phyloP scores from a whole-genome alignment of 2,797 vertebrate species.

The Halcyon chelicuti region DNA sequence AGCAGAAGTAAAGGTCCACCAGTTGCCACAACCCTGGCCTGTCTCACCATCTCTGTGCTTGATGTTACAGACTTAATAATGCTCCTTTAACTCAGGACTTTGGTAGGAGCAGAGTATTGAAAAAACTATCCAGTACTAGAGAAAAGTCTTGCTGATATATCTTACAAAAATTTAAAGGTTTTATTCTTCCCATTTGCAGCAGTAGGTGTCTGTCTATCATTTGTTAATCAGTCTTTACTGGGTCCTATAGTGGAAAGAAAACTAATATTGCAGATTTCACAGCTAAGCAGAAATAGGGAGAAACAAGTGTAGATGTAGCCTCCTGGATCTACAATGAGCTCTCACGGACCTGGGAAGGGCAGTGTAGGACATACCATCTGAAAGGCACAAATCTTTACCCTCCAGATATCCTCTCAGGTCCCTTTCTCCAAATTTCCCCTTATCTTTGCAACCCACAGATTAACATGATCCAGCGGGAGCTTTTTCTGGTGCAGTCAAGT shows the following conservation, averaged over 20 bases:
- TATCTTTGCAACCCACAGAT: background rate
- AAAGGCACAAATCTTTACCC: background rate
- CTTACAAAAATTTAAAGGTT: background rate
- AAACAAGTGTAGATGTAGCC: background rate
- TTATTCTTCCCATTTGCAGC: background rate
- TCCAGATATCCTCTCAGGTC: background rate
- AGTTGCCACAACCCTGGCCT: background rate
- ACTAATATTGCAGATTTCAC: background rate
- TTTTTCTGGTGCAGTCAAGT: background rate
- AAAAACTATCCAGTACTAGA: background rate
- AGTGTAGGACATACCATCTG: background rate
- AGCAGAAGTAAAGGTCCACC: background rate
- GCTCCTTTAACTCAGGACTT: background rate
- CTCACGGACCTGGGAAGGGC: background rate
- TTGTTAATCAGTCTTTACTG: background rate
- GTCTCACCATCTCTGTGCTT: background rate
- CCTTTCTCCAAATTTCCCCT: background rate
- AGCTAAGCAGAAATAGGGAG: background rate
- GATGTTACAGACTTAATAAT: background rate
- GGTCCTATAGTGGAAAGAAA: background rate
- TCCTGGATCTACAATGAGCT: background rate
- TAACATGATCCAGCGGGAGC: accelerated
- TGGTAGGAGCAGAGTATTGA: background rate
- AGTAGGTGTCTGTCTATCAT: background rate
- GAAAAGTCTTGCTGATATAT: background rate